phyloP scores from a whole-genome alignment of 1,140 invertebrate species.

The Heterodera schachtii region DNA sequence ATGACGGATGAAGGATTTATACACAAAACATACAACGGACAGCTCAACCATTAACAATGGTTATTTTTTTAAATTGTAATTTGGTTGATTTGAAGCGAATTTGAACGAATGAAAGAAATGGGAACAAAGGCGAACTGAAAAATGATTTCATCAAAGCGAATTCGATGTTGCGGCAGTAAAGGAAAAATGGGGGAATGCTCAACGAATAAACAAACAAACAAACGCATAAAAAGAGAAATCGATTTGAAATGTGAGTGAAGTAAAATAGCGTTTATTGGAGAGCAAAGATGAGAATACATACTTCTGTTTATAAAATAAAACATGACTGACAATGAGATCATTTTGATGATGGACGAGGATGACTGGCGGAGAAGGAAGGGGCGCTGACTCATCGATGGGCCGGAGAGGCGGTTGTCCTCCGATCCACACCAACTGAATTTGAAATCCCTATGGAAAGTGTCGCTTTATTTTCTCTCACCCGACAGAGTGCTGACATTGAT shows the following conservation, averaged over 20 bases:
- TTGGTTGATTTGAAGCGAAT: background rate
- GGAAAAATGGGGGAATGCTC: background rate
- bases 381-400: constrained; percentile 1
- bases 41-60: too few species aligned
- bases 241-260: background rate
- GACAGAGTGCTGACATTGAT: constrained; percentile 34
- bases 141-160: background rate
- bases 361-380: background rate
- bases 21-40: too few species aligned
- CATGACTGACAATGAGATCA: background rate
- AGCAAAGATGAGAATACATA: background rate
- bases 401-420: background rate
- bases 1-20: too few species aligned
- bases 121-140: background rate
- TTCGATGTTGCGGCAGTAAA: constrained; percentile 3
- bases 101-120: background rate
- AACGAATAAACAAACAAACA: background rate
- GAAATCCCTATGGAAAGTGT: background rate
- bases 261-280: background rate
- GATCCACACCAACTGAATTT: constrained; percentile 18
- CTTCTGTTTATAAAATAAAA: background rate
- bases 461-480: background rate
- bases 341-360: background rate
- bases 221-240: background rate
- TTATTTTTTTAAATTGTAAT: background rate